Conservation (phyloP, 1,140 invertebrate species). For the Varroa destructor region DNA sequence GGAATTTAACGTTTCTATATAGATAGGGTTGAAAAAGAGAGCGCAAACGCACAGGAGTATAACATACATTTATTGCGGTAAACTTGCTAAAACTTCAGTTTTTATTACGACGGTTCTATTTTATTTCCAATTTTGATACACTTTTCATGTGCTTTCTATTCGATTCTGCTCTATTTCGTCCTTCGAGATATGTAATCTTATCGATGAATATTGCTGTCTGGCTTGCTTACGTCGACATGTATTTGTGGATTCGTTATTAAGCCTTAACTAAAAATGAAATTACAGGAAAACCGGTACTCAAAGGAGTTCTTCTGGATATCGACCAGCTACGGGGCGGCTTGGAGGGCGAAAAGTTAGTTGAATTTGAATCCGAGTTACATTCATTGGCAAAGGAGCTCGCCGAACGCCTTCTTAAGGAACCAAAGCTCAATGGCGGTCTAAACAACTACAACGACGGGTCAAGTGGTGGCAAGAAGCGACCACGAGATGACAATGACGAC, state of each 20-base stretch:
- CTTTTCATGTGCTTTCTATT: too few species aligned
- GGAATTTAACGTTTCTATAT: background rate
- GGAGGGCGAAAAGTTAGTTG: background rate
- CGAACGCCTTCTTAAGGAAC: conserved; percentile 2
- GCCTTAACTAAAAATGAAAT: too few species aligned
- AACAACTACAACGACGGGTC: background rate
- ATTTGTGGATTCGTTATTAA: too few species aligned
- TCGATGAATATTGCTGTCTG: too few species aligned
- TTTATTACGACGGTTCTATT: too few species aligned
- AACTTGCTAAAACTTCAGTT: too few species aligned
- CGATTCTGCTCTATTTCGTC: too few species aligned
- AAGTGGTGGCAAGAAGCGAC: background rate
- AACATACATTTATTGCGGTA: too few species aligned
- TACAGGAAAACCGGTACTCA: conserved; percentile 19
- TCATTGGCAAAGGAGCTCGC: background rate
- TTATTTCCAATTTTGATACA: too few species aligned
- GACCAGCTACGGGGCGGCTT: background rate
- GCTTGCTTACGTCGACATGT: too few species aligned
- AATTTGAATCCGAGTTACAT: background rate
- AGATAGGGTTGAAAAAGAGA: background rate
- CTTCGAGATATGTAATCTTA: too few species aligned
- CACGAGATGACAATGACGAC: conserved; percentile 8
- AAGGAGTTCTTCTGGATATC: conserved; percentile 1
- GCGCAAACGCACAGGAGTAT: background rate
- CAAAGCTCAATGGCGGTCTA: conserved; percentile 13